Evolutionary conservation across 2,113 vertebrate genomes (phyloP), one percentile per base, ranked within the genome.

Genomic region (Gadus chalcogrammus): DNA sequence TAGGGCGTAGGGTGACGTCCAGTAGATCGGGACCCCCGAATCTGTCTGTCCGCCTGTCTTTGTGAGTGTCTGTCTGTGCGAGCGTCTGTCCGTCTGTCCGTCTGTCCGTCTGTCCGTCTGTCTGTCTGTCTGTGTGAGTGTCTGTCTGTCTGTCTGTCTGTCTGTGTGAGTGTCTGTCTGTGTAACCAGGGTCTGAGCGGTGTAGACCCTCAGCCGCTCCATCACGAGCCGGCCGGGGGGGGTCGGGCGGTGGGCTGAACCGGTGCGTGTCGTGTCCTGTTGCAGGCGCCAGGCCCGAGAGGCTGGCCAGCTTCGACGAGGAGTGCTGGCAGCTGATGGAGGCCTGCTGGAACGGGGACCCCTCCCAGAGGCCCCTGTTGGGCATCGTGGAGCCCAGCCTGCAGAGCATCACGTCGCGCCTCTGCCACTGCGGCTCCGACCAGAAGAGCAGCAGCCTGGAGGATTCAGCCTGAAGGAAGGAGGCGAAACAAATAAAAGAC

Each of bases 311-410:
- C 74, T 99, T 99, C 5, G 97, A 99, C 3, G 96, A 96, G 81
- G 97, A 99, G 9, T 98, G 97, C 89, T 99, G 97, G 97, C 96
- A 98, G 91, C 84, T 99, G 85, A 99, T 99, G 97, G 97, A 99
- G 86, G 96, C 96, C 2, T 98, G 96, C 65, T 99, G 97, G 97
- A 97, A 91, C 0, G 96, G 96, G 0, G 97, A 99, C 78, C 90
- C 97, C 1, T 95, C 92, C 2, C 94, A 93, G 85, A 92, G 97
- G 38, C 97, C 97, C 0, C 91, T 99, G 31, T 76, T 99, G 60
- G 97, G 97, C 0, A 98, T 99, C 0, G 97, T 99, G 59, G 94
- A 99, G 81, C 97, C 97, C 31, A 91, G 95, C 88, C 93, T 99
- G 65, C 94, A 93, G 79, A 92, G 94, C 75, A 98, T 99, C 84